Percentiles rank a stretch among this genome's conserved stretches.
These are phyloP conservation scores for Machimus atricapillus DNA, from an alignment of 2,888 invertebrate genomes.

Conservation along the genomic window DNA sequence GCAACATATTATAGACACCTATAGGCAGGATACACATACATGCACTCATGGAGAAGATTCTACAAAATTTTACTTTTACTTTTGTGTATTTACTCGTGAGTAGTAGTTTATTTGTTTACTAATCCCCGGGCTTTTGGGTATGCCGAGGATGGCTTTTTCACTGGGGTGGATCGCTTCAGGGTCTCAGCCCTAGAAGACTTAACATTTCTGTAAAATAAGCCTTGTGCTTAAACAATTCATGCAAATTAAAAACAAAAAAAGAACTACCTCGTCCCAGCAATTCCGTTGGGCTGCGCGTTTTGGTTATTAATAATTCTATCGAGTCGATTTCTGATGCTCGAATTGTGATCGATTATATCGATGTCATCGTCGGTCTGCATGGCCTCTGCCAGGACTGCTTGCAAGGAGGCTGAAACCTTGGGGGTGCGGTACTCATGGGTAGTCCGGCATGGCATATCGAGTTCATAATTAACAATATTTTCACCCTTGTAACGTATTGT, in stretches of 20 bases:
- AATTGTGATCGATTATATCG: slow-evolving; percentile 59
- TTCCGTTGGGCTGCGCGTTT: slow-evolving; percentile 48
- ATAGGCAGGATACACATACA: background rate
- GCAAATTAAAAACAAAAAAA: background rate
- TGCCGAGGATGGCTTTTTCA: slow-evolving; percentile 61
- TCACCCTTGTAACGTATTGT: slow-evolving; percentile 60
- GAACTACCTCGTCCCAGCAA: background rate
- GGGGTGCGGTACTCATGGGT: slow-evolving; percentile 62
- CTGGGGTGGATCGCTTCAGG: slow-evolving; percentile 55
- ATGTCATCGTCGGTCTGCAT: slow-evolving; percentile 63
- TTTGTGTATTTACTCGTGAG: background rate
- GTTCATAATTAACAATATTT: slow-evolving; percentile 61
- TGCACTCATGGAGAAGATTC: background rate
- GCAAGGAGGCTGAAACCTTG: slow-evolving; percentile 61
- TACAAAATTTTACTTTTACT: background rate
- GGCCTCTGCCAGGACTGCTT: slow-evolving; percentile 62
- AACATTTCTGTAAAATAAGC: slow-evolving; percentile 51
- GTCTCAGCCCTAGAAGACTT: slow-evolving; percentile 56
- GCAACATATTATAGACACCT: background rate
- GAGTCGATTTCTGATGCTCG: slow-evolving; percentile 59
- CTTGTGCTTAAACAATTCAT: background rate
- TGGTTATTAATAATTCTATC: slow-evolving; percentile 60
- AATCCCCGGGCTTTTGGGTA: slow-evolving; percentile 62
- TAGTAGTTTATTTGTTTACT: slow-evolving; percentile 57
- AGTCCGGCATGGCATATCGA: slow-evolving; percentile 63